Base-by-base conservation (phyloP, 1,140 invertebrate genomes). In the Helicoverpa zea region DNA sequence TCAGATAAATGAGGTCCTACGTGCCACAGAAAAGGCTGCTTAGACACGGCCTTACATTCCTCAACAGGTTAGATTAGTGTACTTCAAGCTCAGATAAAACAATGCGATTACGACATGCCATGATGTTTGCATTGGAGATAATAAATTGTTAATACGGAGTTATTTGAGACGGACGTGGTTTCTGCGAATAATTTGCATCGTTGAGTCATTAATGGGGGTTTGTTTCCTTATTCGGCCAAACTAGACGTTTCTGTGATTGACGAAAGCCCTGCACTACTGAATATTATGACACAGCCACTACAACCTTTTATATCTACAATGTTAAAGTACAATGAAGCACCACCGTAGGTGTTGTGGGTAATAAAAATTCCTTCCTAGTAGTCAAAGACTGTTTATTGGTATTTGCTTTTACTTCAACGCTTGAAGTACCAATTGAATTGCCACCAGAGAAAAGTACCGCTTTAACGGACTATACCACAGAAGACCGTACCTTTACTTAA, bases 1-100 rank as follows among this genome's bases (percentile, higher is more conserved):
- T 86, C 73, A 85, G 84, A 89, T 88, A 87, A 89, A 90, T 89
- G 85, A 86, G 84, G 78, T 83, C 83, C 84, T 88, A 81, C 81
- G 80, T 84, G 78, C 83, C 23, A 82, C 83, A 86, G 87, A 88
- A 86, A 68, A 87, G 87, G 80, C 84, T 85, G 82, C 35, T 84
- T 84, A 80, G 83, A 85, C 87, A 81, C 79, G 85, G 83, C 85
- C 85, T 84, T 81, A 80, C 86, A 91, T 89, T 90, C 88, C 86
- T 82, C 81, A 78, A 83, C 83, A 87, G 84, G 85, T 88, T 85
- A 66, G 83, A 86, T 86, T 79, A 74, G 72, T 72, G 51, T 74
- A 81, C 73, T 72, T 76, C 74, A 83, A 80, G 75, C 51, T 80
- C 30, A 83, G 83, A 82, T 86, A 66, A 82, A 83, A 86, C 84